Evolutionary conservation across 2,888 invertebrate species (phyloP), one percentile per base, ranked within the genome.

Genomic region (Atherix ibis): DNA sequence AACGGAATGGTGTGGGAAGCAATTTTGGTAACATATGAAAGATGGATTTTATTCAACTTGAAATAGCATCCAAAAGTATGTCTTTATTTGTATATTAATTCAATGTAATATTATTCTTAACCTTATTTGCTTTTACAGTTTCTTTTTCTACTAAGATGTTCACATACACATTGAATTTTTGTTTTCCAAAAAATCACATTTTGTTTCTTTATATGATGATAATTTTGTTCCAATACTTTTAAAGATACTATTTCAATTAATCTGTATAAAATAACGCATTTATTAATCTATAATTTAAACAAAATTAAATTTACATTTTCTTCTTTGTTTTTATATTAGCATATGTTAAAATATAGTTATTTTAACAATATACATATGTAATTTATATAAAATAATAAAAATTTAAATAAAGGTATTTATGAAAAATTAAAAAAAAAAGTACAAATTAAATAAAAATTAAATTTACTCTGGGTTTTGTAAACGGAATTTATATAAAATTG

Each of bases 1-100:
- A 8, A 8, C 58, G 61, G 61, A 61, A 61, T 61, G 61, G 62
- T 61, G 60, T 60, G 61, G 61, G 58, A 60, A 59, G 60, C 62
- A 62, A 62, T 60, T 53, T 56, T 51, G 51, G 48, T 30, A 40
- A 53, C 58, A 61, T 41, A 54, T 56, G 56, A 58, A 60, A 51
- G 58, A 58, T 56, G 53, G 52, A 50, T 42, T 47, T 43, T 36
- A 35, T 44, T 43, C 12, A 25, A 24, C 19, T 29, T 38, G 39
- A 37, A 37, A 42, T 43, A 42, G 47, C 46, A 46, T 47, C 45
- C 45, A 49, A 48, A 51, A 51, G 47, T 44, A 39, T 38, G 42
- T 44, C 48, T 27, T 33, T 33, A n/a, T n/a, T n/a, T n/a, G n/a
- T n/a, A n/a, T 15, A 18, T 16, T 16, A 17, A 16, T 13, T 27